Evolutionary conservation across 2,113 vertebrate species (phyloP), one percentile per base, ranked within the genome.

Genomic region (Diadophis punctatus): DNA sequence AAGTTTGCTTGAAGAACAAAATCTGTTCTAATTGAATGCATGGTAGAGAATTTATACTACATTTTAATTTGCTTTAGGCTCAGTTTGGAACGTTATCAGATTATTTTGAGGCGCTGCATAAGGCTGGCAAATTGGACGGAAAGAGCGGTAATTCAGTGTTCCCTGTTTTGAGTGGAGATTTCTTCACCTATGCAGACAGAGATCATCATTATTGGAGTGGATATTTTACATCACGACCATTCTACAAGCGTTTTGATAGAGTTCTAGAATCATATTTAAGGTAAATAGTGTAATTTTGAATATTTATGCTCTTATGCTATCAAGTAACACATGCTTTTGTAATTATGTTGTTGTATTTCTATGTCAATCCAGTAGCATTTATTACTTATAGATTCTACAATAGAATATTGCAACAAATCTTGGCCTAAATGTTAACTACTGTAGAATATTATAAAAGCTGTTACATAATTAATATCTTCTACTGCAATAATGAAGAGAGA

Each of bases 141-240:
- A 95, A 92, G 48, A 96, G 68, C 39, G 93, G 90, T 87, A 96
- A 90, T 43, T 96, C 97, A 1, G 1, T 95, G 23, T 97, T 99
- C 55, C 99, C 99, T 7, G 96, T 98, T 52, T 14, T 99, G 11
- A 98, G 98, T 60, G 99, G 99, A 39, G 99, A 99, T 97, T 99
- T 99, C 96, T 99, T 99, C 96, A 99, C 99, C 0, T 99, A 99
- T 11, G 98, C 99, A 0, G 99, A 99, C 97, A 97, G 99, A 49
- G 99, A 99, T 34, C 98, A 99, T 93, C 99, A 99, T 95, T 99
- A 99, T 93, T 99, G 99, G 99, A 99, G 98, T 87, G 99, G 99
- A 6, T 99, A 99, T 96, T 99, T 98, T 94, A 99, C 99, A 55
- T 99, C 99, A 0, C 97, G 99, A 51, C 99, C 99, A 0, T 99